Evolutionary conservation across 2,113 vertebrate species (phyloP).

Genomic region (Lagopus leucura): DNA sequence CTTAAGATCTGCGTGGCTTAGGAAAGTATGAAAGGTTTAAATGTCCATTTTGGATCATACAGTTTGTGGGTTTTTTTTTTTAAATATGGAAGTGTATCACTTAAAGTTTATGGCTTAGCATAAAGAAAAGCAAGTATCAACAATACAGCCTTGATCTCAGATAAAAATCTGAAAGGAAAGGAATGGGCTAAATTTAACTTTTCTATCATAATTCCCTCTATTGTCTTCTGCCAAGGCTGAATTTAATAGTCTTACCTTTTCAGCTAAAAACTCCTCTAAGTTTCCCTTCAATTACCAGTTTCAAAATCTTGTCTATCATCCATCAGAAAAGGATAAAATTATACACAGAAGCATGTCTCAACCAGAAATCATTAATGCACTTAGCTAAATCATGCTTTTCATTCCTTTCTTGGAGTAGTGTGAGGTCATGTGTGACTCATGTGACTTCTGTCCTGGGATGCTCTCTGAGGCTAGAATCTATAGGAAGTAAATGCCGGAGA

Average conservation of each 20-base stretch:
- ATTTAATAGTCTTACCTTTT: neutral
- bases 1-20: neutral
- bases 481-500: neutral
- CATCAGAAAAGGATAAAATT: neutral
- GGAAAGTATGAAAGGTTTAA: neutral
- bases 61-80: neutral
- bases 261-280: neutral
- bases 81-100: neutral
- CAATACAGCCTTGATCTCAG: conserved; percentile 12
- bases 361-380: conserved; percentile 4
- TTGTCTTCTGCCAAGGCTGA: conserved; percentile 10
- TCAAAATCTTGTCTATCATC: neutral
- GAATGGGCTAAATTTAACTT: neutral
- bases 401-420: neutral
- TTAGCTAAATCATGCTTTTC: neutral
- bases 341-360: neutral
- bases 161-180: conserved; percentile 27
- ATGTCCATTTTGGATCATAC: neutral
- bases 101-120: neutral
- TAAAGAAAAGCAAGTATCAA: conserved; percentile 19
- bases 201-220: conserved; percentile 21
- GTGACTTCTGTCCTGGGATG: neutral
- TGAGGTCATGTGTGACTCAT: neutral
- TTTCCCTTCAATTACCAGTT: neutral
- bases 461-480: neutral